phyloP scores from a whole-genome alignment of 2,113 vertebrate species.

The Pristiophorus japonicus region DNA sequence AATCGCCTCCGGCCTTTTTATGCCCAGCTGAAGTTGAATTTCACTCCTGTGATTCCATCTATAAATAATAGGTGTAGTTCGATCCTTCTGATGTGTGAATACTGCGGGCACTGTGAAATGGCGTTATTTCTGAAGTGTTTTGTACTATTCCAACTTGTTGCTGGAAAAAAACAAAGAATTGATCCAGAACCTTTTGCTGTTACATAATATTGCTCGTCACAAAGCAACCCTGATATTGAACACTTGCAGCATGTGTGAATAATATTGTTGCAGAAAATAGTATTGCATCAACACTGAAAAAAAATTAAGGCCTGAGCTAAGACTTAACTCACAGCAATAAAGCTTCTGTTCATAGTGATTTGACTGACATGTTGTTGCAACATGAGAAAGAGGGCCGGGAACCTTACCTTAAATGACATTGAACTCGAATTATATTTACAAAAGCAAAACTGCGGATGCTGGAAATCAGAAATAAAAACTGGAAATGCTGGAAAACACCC shows the following conservation, averaged over 20 bases:
- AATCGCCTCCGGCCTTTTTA: too few relatives aligned
- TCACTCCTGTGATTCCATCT: too few relatives aligned
- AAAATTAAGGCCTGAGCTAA: background rate
- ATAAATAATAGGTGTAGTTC: too few relatives aligned
- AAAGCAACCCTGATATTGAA: background rate
- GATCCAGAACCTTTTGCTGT: background rate
- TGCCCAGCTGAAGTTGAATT: too few relatives aligned
- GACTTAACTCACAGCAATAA: background rate
- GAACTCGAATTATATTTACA: background rate
- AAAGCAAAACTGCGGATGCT: background rate
- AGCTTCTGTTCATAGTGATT: background rate
- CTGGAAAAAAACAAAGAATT: too few relatives aligned
- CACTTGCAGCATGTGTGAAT: background rate
- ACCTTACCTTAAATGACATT: background rate
- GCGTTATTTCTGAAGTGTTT: too few relatives aligned
- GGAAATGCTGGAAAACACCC: conserved; percentile 1
- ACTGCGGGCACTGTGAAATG: too few relatives aligned
- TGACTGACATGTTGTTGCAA: background rate
- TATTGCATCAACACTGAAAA: background rate
- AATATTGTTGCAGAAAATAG: background rate
- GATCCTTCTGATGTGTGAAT: too few relatives aligned
- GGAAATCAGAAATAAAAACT: background rate
- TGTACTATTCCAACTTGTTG: background rate
- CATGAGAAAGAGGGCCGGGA: background rate
- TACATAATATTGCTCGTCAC: background rate